Conservation (phyloP, 2,888 invertebrate genomes). For the Dendrolimus houi region DNA sequence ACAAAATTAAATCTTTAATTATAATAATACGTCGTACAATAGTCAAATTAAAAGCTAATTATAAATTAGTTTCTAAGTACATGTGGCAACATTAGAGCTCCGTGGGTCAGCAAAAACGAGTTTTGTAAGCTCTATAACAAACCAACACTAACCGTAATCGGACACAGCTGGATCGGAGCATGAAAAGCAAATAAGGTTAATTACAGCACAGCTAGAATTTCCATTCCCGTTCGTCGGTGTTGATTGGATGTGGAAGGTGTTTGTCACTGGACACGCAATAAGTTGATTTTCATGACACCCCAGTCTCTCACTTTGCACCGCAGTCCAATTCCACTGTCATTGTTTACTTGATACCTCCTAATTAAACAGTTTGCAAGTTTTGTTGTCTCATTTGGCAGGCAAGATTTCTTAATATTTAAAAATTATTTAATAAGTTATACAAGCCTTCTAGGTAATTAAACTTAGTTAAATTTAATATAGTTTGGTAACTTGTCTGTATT, state of each 20-base stretch:
- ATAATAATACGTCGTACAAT: too few relatives aligned
- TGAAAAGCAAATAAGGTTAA: constrained; percentile 32
- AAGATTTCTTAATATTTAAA: too few relatives aligned
- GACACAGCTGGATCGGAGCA: constrained; percentile 16
- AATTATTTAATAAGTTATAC: too few relatives aligned
- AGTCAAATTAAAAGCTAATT: too few relatives aligned
- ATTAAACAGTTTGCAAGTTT: constrained; percentile 15
- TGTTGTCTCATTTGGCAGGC: too few relatives aligned
- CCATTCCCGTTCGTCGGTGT: constrained; percentile 29
- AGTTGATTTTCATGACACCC: constrained; percentile 38
- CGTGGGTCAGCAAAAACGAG: neutral
- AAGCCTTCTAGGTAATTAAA: too few relatives aligned
- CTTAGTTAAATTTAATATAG: too few relatives aligned
- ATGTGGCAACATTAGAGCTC: too few relatives aligned
- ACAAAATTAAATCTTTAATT: too few relatives aligned
- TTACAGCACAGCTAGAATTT: constrained; percentile 28
- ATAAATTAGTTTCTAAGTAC: too few relatives aligned
- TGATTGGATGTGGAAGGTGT: constrained; percentile 35
- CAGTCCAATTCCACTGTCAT: constrained; percentile 19
- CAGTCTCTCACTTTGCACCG: constrained; percentile 18
- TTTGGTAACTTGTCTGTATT: too few relatives aligned
- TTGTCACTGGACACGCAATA: constrained; percentile 21
- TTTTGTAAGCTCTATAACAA: neutral
- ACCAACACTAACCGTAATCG: constrained; percentile 5
- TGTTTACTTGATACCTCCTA: constrained; percentile 27